Evolutionary conservation across 2,888 invertebrate species (phyloP), one percentile per base, ranked within the genome.

Genomic region (Ganaspis brasiliensis): DNA sequence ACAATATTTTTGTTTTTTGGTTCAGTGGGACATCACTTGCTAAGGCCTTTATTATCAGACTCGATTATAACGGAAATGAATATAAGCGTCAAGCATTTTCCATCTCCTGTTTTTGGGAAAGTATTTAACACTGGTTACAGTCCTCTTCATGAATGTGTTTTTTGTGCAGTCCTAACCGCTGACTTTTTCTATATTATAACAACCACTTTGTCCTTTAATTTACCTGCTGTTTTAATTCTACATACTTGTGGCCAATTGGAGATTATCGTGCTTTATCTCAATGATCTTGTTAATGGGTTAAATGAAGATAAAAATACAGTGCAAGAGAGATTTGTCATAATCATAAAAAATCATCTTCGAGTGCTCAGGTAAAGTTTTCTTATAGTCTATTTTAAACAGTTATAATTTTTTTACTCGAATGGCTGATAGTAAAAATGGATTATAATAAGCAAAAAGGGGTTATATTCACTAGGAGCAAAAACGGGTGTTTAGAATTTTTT

Each of bases 1-100:
- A 75, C 79, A 0, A 40, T 74, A 0, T 85, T 83, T 37, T 79
- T 85, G 77, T 86, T 82, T 71, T 73, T 81, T 2, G 79, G 82
- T 24, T 16, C 16, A 19, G 5, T 19, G 16, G 52, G 52, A 0
- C 52, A 52, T 19, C 52, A 52, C 6, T 16, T 19, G 16, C 8
- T 52, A 0, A 52, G 16, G 16, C 73, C 73, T 6, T 52, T 73
- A 12, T 35, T 61, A 19, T 31, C 45, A 1, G 61, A 73, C 0
- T 10, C 49, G 8, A 49, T 16, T 4, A 10, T 74, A 1, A 67
- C 52, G 14, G 55, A 31, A 14, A 63, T 55, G 24, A 74, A 74
- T 61, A 37, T 74, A 14, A 74, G 55, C 2, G 31, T 67, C 6
- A 63, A 67, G 31, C 74, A 63, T 24, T 52, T 37, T 45, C 52